A percentile compares a stretch with the other conserved stretches of the same genome.
Conservation (phyloP, 2,113 vertebrate genomes). For the Bufo gargarizans region DNA sequence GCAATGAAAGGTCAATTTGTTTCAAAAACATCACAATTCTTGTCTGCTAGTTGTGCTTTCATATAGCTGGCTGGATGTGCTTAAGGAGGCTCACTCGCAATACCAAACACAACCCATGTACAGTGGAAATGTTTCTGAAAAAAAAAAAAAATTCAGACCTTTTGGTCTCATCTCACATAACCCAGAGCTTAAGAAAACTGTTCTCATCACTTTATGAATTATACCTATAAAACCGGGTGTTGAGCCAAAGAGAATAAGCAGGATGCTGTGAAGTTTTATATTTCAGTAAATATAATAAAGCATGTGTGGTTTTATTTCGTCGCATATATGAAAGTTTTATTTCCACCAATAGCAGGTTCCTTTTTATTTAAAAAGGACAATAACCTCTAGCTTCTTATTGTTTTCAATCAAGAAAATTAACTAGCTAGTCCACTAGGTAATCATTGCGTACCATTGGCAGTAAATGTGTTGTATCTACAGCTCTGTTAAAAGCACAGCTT, state of each 20-base stretch:
- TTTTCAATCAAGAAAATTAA: conserved; percentile 28
- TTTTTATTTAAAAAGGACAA: background rate
- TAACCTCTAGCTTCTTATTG: background rate
- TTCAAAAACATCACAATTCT: no score
- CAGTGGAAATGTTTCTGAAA: background rate
- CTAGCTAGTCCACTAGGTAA: background rate
- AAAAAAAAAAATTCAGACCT: background rate
- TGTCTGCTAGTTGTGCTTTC: no score
- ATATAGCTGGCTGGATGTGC: no score
- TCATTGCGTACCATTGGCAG: background rate
- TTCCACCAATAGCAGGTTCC: background rate
- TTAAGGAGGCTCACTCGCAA: no score
- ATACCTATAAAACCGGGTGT: background rate
- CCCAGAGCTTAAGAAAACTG: background rate
- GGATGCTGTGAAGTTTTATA: background rate
- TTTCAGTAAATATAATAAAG: background rate
- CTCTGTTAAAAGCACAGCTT: conserved; percentile 29
- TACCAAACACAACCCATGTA: background rate
- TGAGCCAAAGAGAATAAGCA: background rate
- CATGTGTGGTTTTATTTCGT: background rate
- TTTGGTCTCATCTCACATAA: background rate
- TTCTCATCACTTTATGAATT: background rate
- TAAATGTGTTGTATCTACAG: conserved; percentile 15
- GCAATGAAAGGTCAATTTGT: no score
- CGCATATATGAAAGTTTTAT: background rate